These are phyloP conservation scores for Acromyrmex charruanus DNA, from an alignment of 1,140 invertebrate species.

Conservation along the genomic window DNA sequence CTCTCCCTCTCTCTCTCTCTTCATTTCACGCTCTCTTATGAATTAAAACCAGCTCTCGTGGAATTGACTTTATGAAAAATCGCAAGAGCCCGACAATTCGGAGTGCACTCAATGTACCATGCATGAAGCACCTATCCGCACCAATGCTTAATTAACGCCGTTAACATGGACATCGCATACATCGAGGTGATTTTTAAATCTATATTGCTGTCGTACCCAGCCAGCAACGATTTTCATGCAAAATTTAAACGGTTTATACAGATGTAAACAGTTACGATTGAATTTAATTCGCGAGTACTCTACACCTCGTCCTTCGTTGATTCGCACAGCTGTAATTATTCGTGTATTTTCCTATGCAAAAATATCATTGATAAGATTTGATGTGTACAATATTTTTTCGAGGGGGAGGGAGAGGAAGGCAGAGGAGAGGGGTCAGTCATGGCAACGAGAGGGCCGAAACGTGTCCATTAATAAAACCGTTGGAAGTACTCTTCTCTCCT, in stretches of 20 bases:
- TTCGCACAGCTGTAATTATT: conserved; percentile 31
- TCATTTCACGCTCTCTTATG: not conserved
- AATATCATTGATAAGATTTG: conserved; percentile 32
- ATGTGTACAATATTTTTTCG: conserved; percentile 14
- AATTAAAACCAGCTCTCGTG: conserved; percentile 40
- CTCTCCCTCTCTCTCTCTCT: not conserved
- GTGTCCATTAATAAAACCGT: conserved; percentile 64
- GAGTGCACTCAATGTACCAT: conserved; percentile 51
- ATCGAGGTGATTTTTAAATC: conserved; percentile 60
- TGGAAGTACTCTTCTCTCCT: conserved; percentile 55
- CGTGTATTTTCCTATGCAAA: not conserved
- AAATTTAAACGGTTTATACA: conserved; percentile 47
- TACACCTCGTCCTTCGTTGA: not conserved
- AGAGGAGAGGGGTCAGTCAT: conserved; percentile 5
- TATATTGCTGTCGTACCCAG: conserved; percentile 49
- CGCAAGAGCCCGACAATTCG: conserved; percentile 50
- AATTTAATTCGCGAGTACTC: conserved; percentile 24
- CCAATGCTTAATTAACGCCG: conserved; percentile 64
- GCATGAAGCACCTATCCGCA: conserved; percentile 50
- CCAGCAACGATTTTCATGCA: conserved; percentile 44
- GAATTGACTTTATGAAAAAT: conserved; percentile 63
- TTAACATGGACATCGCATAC: conserved; percentile 60
- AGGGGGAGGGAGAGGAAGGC: not conserved
- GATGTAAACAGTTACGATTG: conserved; percentile 41
- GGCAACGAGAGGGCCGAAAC: conserved; percentile 19